These are phyloP conservation scores for Todiramphus chloris DNA, from an alignment of 2,113 vertebrate genomes.

Conservation along the genomic window DNA sequence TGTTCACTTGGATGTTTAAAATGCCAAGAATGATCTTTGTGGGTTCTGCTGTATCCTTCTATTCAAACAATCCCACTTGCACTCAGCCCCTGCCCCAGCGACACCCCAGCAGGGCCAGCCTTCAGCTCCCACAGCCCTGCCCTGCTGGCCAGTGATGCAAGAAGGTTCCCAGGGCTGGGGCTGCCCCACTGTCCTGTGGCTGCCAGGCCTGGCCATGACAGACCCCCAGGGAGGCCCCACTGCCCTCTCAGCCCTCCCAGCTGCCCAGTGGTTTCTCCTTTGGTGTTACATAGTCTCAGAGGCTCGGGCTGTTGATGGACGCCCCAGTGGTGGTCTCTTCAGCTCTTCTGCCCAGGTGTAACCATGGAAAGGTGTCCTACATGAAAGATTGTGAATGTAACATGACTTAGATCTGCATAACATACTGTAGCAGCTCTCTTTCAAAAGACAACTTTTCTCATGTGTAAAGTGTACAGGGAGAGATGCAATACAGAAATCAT, in stretches of 20 bases:
- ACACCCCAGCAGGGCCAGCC: not conserved
- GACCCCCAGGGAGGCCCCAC: fast-evolving
- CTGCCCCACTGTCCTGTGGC: fast-evolving
- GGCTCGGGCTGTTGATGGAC: fast-evolving
- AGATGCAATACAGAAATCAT: not conserved
- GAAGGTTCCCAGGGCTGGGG: not conserved
- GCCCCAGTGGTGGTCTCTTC: fast-evolving
- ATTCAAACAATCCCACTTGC: not conserved
- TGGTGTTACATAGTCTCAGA: not conserved
- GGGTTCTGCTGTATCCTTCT: not conserved
- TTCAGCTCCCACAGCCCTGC: not conserved
- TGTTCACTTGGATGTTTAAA: not conserved
- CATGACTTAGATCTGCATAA: not conserved
- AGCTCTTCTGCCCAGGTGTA: not conserved
- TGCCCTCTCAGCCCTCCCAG: fast-evolving
- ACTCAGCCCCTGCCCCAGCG: not conserved
- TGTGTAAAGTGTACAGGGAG: not conserved
- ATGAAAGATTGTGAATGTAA: not conserved
- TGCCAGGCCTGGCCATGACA: not conserved
- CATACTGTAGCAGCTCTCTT: not conserved
- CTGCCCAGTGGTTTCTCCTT: not conserved
- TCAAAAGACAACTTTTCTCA: not conserved
- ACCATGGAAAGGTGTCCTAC: fast-evolving
- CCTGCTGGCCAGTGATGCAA: fast-evolving
- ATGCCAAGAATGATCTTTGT: not conserved